Evolutionary conservation across 2,113 vertebrate genomes (phyloP), one percentile per base, ranked within the genome.

Genomic region (Phrynocephalus versicolor): DNA sequence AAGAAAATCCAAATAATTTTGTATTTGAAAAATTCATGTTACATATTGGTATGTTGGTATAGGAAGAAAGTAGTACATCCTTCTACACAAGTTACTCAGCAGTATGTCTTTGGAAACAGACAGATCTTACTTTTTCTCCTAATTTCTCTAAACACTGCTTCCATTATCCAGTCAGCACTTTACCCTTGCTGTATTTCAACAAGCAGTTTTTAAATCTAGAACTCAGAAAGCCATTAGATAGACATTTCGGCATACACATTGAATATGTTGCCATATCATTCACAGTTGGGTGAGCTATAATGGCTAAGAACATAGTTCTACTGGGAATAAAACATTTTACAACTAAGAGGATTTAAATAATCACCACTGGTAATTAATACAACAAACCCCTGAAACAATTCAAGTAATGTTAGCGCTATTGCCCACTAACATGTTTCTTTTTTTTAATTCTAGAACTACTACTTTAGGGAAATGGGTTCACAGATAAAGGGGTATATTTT

Each of bases 131-230:
- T 35, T 19, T 1, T 16, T 21, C 8, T 10, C 45, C 45, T 51
- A 19, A 3, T 25, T 88, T 45, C 30, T 65, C 18, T 35, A 75
- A 88, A 86, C 6, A 65, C 39, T 62, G 23, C 27, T 75, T 62
- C 25, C 9, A 55, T 78, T 73, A 78, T 81, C 69, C 67, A 74
- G 85, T 65, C 69, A 71, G 25, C 16, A 58, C 71, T 8, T 0
- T 1, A 84, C 51, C 18, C 71, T 71, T n/a, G 6, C 33, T 77
- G 74, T 84, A 45, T 3, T 21, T 62, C 64, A 83, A 74, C 33
- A 73, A 79, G 39, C n/a, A 6, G 90, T n/a, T 51, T 89, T 65
- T 15, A 13, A 7, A 41, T 65, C 19, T 51, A 75, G 58, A 83
- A 74, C 37, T 65, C n/a, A 64, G 37, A 67, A 15, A 30, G 39